phyloP scores from a whole-genome alignment of 2,113 vertebrate genomes.

The Lichenostomus cassidix region DNA sequence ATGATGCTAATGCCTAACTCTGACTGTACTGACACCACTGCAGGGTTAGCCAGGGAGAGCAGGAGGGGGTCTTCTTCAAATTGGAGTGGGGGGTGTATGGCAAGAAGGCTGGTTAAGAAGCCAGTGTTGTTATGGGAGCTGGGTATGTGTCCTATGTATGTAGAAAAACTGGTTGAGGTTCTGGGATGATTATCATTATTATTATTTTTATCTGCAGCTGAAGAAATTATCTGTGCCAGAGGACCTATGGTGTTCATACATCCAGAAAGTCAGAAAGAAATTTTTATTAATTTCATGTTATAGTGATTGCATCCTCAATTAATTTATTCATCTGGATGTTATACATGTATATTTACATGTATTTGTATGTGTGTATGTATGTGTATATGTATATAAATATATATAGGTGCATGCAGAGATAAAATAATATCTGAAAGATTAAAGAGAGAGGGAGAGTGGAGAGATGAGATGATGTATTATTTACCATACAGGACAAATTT shows the following conservation, averaged over 20 bases:
- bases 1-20: neutral
- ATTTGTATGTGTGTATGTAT: no score
- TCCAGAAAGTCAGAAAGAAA: neutral
- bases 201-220: neutral
- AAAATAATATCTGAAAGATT: neutral
- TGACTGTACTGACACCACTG: neutral
- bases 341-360: neutral
- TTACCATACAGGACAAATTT: neutral
- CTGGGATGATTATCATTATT: neutral
- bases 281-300: neutral
- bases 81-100: neutral
- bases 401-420: neutral
- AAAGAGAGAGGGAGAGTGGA: neutral
- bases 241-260: neutral
- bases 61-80: neutral
- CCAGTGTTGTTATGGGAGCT: neutral
- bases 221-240: neutral
- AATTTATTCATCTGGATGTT: neutral
- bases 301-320: neutral
- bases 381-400: neutral
- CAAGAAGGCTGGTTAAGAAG: neutral
- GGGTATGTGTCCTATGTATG: fast-evolving
- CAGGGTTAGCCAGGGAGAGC: neutral
- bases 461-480: conserved; percentile 17
- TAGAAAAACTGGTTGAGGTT: neutral